These are phyloP conservation scores for Apoda limacodes DNA, from an alignment of 2,888 invertebrate species.

Conservation along the genomic window DNA sequence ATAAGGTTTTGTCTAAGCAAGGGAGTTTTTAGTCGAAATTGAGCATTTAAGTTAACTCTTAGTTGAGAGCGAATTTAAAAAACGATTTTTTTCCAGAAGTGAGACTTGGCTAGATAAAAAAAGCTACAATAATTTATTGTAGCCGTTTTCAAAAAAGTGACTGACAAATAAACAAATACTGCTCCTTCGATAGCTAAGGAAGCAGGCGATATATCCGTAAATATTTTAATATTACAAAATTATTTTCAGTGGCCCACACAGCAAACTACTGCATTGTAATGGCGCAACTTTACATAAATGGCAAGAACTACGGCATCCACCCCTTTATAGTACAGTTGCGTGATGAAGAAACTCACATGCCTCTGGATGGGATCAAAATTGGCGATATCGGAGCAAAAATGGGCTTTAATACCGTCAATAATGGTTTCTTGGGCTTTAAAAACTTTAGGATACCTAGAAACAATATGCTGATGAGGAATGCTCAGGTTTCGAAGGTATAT, in stretches of 20 bases:
- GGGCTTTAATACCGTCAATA: slow-evolving; percentile 89
- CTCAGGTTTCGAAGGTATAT: slow-evolving; percentile 79
- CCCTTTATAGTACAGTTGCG: slow-evolving; percentile 92
- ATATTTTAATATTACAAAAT: too few species aligned
- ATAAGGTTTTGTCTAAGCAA: too few species aligned
- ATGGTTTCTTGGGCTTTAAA: slow-evolving; percentile 91
- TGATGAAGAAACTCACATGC: slow-evolving; percentile 87
- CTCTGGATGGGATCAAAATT: slow-evolving; percentile 87
- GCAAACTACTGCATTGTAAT: slow-evolving; percentile 92
- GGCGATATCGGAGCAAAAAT: slow-evolving; percentile 96
- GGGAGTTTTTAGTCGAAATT: too few species aligned
- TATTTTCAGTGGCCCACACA: slow-evolving; percentile 90
- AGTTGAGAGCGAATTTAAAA: too few species aligned
- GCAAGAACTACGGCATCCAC: slow-evolving; percentile 87
- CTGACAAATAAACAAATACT: too few species aligned
- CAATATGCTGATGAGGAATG: slow-evolving; percentile 94
- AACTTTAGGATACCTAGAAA: slow-evolving; percentile 87
- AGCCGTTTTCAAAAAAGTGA: too few species aligned
- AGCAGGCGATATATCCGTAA: too few species aligned
- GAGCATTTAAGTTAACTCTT: too few species aligned
- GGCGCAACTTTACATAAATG: slow-evolving; percentile 88
- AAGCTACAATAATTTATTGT: too few species aligned
- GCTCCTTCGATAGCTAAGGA: too few species aligned
- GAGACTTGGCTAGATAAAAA: too few species aligned
- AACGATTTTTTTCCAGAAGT: too few species aligned